A percentile compares a stretch with the other conserved stretches of the same genome.
phyloP scores from a whole-genome alignment of 2,797 vertebrate genomes.

The Poecilia velifera region DNA sequence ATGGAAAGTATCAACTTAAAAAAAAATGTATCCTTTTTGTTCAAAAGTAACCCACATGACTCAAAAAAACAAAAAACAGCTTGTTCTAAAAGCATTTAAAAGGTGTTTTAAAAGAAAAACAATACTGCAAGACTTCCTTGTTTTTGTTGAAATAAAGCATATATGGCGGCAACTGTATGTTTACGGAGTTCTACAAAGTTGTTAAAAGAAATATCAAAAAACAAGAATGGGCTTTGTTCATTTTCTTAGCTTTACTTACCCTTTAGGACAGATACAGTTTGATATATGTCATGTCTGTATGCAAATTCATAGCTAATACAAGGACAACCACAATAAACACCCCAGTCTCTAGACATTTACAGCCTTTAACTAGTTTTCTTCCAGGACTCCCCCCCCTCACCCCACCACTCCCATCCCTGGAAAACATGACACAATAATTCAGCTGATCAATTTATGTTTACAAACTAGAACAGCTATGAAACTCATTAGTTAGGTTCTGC shows the following conservation, averaged over 20 bases:
- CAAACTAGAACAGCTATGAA: constrained; percentile 64
- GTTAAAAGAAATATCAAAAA: not conserved
- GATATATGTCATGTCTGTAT: not conserved
- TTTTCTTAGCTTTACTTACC: not conserved
- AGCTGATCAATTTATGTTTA: constrained; percentile 28
- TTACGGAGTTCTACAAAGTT: not conserved
- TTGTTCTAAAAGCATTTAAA: not conserved
- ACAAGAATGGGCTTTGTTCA: not conserved
- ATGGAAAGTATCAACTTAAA: constrained; percentile 3
- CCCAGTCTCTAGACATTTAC: not conserved
- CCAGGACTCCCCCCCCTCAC: not conserved
- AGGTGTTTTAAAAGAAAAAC: not conserved
- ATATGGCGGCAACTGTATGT: not conserved
- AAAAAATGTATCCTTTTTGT: not conserved
- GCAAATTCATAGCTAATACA: not conserved
- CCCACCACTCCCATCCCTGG: not conserved
- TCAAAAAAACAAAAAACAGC: not conserved
- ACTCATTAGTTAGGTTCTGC: constrained; percentile 56
- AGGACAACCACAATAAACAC: not conserved
- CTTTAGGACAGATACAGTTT: not conserved
- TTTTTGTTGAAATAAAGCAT: not conserved
- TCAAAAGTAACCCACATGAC: constrained; percentile 16
- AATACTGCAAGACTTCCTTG: not conserved
- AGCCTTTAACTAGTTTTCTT: not conserved
- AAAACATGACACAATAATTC: not conserved